Conservation (phyloP, 2,113 vertebrate genomes). For the Eira barbara region DNA sequence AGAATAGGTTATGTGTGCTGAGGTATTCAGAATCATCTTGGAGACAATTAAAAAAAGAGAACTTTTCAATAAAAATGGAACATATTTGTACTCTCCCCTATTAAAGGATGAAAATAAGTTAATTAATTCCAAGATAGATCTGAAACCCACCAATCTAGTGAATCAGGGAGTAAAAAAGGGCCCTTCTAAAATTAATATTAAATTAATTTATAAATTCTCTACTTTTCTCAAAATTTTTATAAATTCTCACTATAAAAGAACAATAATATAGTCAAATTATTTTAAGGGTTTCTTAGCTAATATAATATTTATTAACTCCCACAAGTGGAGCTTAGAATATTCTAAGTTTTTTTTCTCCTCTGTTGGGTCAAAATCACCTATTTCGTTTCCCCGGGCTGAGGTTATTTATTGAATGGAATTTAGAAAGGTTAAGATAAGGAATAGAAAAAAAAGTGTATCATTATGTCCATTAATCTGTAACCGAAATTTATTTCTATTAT, state of each 20-base stretch:
- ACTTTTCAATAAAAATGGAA: neutral
- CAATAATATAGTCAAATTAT: neutral
- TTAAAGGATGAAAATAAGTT: neutral
- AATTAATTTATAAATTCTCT: neutral
- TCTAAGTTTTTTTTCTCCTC: neutral
- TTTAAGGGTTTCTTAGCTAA: neutral
- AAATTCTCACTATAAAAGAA: neutral
- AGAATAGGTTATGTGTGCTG: neutral
- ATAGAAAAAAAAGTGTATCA: neutral
- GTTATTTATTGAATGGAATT: neutral
- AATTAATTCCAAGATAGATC: neutral
- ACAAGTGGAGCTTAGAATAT: neutral
- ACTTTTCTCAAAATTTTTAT: neutral
- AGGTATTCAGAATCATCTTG: neutral
- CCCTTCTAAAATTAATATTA: neutral
- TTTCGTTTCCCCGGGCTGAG: neutral
- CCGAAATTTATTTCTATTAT: neutral
- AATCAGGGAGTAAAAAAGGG: neutral
- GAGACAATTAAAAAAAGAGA: neutral
- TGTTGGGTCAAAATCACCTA: neutral
- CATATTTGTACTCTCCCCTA: neutral
- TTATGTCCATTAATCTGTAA: neutral
- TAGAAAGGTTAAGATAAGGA: neutral
- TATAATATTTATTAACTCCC: neutral
- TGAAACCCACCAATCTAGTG: neutral